A percentile compares a stretch with the other conserved stretches of the same genome.
Conservation (phyloP, 23 tunicate genomes). For the Trididemnum miniatum region DNA sequence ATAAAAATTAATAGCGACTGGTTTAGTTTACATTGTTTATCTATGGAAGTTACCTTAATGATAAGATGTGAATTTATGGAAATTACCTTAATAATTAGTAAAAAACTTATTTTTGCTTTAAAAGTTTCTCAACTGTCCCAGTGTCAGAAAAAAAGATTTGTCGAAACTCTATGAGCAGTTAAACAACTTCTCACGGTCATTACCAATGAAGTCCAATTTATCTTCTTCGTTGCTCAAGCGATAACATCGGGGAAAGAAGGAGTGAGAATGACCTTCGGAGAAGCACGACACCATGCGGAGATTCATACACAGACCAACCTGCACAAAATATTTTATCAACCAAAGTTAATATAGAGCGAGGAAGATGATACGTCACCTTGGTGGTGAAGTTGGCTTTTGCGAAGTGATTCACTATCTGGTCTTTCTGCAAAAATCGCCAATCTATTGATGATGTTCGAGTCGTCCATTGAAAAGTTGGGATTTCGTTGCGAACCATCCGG, state of each 20-base stretch:
- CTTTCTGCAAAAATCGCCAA: slow-evolving; percentile 82
- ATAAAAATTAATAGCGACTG: too few relatives aligned
- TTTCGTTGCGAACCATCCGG: slow-evolving; percentile 88
- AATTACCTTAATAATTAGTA: too few relatives aligned
- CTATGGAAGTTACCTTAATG: too few relatives aligned
- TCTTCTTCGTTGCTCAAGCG: slow-evolving; percentile 91
- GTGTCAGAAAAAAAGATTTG: too few relatives aligned
- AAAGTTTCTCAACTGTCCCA: too few relatives aligned
- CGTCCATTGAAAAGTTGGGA: slow-evolving; percentile 84
- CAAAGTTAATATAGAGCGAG: too few relatives aligned
- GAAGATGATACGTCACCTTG: too few relatives aligned
- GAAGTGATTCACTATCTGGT: slow-evolving; percentile 90
- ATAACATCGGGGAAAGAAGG: slow-evolving; percentile 90
- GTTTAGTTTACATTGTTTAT: too few relatives aligned
- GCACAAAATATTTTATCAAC: not conserved
- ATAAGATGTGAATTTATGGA: too few relatives aligned
- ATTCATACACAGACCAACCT: slow-evolving; percentile 92
- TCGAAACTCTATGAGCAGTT: too few relatives aligned
- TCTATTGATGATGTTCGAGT: slow-evolving; percentile 74
- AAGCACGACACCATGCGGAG: slow-evolving; percentile 78
- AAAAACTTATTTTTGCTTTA: too few relatives aligned
- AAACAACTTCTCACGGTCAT: too few relatives aligned
- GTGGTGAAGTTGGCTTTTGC: slow-evolving; percentile 97
- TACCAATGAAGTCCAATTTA: slow-evolving; percentile 88
- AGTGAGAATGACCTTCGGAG: slow-evolving; percentile 53